A percentile compares a stretch with the other conserved stretches of the same genome.
phyloP scores from a whole-genome alignment of 2,888 invertebrate species.

The Meteorus colon region DNA sequence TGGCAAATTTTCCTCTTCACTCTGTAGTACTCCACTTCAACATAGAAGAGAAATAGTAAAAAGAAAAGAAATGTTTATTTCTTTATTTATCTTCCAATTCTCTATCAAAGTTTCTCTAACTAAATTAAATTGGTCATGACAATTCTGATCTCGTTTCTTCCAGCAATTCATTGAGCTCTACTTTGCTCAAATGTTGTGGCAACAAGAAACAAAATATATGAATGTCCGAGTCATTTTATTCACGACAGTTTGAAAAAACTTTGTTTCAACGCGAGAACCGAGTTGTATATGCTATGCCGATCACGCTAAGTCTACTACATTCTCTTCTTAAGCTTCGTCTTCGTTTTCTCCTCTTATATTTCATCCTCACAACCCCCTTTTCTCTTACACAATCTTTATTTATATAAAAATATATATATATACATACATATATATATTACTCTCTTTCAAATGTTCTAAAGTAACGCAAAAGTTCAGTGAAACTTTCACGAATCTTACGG shows the following conservation, averaged over 20 bases:
- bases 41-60: background rate
- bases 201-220: slow-evolving; percentile 19
- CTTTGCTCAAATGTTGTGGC: slow-evolving; percentile 6
- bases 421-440: background rate
- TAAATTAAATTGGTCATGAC: background rate
- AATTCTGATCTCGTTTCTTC: background rate
- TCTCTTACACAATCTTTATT: no score
- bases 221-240: slow-evolving; percentile 23
- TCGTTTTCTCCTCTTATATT: slow-evolving; percentile 21
- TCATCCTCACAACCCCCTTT: slow-evolving; percentile 24
- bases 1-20: slow-evolving; percentile 35
- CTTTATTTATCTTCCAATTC: background rate
- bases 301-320: slow-evolving; percentile 53
- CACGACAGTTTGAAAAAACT: slow-evolving; percentile 49
- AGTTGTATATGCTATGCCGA: slow-evolving; percentile 55
- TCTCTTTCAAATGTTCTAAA: slow-evolving; percentile 26
- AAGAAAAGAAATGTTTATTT: background rate
- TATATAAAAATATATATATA: no score
- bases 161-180: background rate
- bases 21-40: background rate
- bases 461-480: slow-evolving; percentile 36
- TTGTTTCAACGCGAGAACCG: slow-evolving; percentile 51
- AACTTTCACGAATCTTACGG: slow-evolving; percentile 53
- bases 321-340: slow-evolving; percentile 42
- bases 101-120: background rate